Base-by-base conservation (phyloP, 2,888 invertebrate genomes). In the Volucella zonaria region DNA sequence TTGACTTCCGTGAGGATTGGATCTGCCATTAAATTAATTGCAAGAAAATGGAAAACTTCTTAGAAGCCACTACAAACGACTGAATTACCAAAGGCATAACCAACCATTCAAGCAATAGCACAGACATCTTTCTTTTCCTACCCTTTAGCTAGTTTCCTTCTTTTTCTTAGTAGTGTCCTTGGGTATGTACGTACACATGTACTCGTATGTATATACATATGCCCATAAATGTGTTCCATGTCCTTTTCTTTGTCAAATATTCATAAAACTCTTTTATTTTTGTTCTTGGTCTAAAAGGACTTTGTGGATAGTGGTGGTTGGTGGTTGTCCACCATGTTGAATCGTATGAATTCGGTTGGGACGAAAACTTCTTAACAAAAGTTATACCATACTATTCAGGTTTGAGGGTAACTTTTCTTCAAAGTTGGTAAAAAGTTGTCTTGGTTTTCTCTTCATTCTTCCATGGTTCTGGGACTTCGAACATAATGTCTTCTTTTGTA, bases 21-120 rank as follows among this genome's bases (percentile, higher is more conserved):
- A 81, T 85, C 81, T 77, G 81, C 85, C 85, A 85, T 85, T 85
- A 85, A 81, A 85, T 77, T 85, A 85, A 85, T 85, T 85, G 85
- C 81, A 49, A 85, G 81, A 81, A 83, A 83, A 83, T 83, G 83
- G 83, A 83, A 83, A 83, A 83, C 80, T 83, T 80, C 83, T 83
- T 75, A 47, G 80, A 59, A 62, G 31, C 31, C 31, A 31, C 31
- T 31, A 31, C 31, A 31, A 31, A 6, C 31, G 31, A 31, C 31
- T 31, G 31, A 31, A 31, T 31, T 31, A 31, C 31, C 31, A 31
- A 31, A 31, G 31, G 4, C 59, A 64, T 58, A 70, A 8, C 18
- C 40, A 58, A 43, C 42, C 49, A 56, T 52, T 70, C 68, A 64
- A 74, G 70, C 59, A 47, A 4, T 71, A 51, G 61, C 45, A 51